A percentile compares a stretch with the other conserved stretches of the same genome.
These are phyloP conservation scores for Oryzias woworae DNA, from an alignment of 2,113 vertebrate species.

Conservation along the genomic window DNA sequence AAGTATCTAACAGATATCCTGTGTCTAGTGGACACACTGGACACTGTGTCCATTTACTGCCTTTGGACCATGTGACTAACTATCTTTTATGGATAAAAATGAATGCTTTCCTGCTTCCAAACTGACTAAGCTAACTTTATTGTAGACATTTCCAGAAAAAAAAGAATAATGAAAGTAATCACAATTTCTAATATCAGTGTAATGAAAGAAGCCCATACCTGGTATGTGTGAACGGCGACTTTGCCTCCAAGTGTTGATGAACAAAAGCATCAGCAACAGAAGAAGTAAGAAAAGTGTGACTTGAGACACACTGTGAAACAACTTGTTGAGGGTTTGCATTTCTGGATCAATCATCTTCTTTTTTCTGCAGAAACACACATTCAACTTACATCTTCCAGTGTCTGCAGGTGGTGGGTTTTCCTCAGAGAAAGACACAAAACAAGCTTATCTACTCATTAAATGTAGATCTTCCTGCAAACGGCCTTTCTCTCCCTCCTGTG, in stretches of 20 bases:
- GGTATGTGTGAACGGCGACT: conserved; percentile 78
- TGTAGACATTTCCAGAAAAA: too few species aligned
- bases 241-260: conserved; percentile 75
- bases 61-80: too few species aligned
- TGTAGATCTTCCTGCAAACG: conserved; percentile 36
- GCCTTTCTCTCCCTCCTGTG: conserved; percentile 67
- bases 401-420: neutral
- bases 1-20: too few species aligned
- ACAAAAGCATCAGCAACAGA: conserved; percentile 78
- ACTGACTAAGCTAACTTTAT: too few species aligned
- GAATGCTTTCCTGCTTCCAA: too few species aligned
- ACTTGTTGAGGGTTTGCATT: conserved; percentile 59
- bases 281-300: conserved; percentile 73
- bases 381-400: neutral
- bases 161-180: too few species aligned
- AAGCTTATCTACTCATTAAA: neutral
- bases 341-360: conserved; percentile 66
- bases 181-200: too few species aligned
- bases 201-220: conserved; percentile 60
- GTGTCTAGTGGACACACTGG: too few species aligned
- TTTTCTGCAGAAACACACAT: conserved; percentile 34
- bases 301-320: conserved; percentile 29
- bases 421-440: conserved; percentile 45
- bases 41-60: too few species aligned
- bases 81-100: too few species aligned